phyloP scores from a whole-genome alignment of 2,888 invertebrate genomes.

The Thumatha senex region DNA sequence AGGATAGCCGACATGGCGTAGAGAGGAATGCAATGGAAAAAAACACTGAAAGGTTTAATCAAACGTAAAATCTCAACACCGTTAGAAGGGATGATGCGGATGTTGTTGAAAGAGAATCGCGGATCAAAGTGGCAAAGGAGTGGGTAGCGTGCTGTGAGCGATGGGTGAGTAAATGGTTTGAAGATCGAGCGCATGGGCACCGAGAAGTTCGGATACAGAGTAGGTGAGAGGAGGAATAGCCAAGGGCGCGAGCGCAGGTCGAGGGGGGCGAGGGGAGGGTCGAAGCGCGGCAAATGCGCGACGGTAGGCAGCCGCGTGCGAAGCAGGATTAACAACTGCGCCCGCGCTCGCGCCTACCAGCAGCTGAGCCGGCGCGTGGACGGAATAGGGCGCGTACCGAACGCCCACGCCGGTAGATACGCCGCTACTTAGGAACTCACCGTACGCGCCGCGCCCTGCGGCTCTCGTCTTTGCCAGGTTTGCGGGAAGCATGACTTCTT shows the following conservation, averaged over 20 bases:
- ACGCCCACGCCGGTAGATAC: conserved; percentile 83
- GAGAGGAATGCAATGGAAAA: conserved; percentile 45
- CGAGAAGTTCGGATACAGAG: conserved; percentile 84
- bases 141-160: conserved; percentile 86
- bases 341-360: conserved; percentile 68
- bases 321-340: conserved; percentile 58
- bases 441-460: conserved; percentile 97
- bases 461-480: conserved; percentile 97
- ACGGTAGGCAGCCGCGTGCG: conserved; percentile 69
- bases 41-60: conserved; percentile 23
- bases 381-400: conserved; percentile 85
- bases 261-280: conserved; percentile 66
- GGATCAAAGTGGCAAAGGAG: conserved; percentile 79
- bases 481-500: conserved; percentile 99
- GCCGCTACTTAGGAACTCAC: conserved; percentile 96
- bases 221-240: conserved; percentile 72
- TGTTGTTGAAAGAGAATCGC: conserved; percentile 78
- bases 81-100: conserved; percentile 75
- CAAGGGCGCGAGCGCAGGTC: conserved; percentile 67
- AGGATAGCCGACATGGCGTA: conserved; percentile 48
- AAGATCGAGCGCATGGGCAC: conserved; percentile 88
- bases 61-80: conserved; percentile 18
- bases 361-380: conserved; percentile 80
- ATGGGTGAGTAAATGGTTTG: conserved; percentile 87
- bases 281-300: conserved; percentile 74